Evolutionary conservation across 2,797 vertebrate genomes (phyloP).

Genomic region (Hirundo rustica): DNA sequence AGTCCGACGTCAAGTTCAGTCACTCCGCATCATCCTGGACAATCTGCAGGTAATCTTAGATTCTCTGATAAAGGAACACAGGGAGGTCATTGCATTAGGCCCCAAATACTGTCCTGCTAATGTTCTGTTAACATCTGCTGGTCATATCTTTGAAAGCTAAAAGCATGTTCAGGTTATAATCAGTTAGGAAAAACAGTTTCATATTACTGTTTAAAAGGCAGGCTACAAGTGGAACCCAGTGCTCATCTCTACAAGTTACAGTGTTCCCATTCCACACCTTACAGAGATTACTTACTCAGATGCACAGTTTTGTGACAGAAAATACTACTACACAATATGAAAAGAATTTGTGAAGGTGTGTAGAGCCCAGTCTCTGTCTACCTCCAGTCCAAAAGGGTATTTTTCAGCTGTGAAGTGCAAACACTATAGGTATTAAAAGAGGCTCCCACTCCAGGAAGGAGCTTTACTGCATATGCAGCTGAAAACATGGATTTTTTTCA

Average conservation of each 20-base stretch:
- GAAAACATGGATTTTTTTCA: neutral
- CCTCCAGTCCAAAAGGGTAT: neutral
- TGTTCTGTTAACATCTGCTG: neutral
- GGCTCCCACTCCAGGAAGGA: too few species aligned
- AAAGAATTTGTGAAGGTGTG: neutral
- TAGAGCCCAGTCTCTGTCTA: neutral
- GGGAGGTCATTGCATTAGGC: neutral
- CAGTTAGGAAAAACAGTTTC: neutral
- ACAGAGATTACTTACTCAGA: neutral
- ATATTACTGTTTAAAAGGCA: neutral
- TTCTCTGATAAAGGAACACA: neutral
- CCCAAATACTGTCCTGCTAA: neutral
- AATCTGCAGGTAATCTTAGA: constrained; percentile 87
- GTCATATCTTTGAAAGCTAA: neutral
- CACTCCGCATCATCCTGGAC: constrained; percentile 91
- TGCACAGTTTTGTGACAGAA: neutral
- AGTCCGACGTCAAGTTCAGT: constrained; percentile 91
- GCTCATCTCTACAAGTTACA: neutral
- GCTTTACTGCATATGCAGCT: neutral
- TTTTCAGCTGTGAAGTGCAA: neutral
- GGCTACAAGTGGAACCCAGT: neutral
- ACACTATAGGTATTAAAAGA: neutral
- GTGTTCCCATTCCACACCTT: neutral
- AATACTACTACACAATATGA: neutral
- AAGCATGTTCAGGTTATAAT: neutral